phyloP scores from a whole-genome alignment of 2,888 invertebrate genomes.

The Temnothorax unifasciatus region DNA sequence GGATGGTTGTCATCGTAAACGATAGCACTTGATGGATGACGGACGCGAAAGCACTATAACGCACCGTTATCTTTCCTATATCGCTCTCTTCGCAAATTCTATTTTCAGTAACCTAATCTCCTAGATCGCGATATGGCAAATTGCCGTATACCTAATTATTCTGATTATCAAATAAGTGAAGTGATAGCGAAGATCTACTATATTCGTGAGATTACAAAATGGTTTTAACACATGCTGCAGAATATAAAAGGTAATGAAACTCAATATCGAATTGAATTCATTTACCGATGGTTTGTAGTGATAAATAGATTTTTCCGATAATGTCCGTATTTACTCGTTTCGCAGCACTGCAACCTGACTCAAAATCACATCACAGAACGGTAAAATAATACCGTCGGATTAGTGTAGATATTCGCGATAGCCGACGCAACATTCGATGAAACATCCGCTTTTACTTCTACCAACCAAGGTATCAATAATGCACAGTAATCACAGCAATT shows the following conservation, averaged over 20 bases:
- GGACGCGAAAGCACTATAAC: not conserved
- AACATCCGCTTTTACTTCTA: slow-evolving; percentile 24
- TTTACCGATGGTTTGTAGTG: slow-evolving; percentile 3
- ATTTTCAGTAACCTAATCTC: not conserved
- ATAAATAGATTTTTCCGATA: slow-evolving; percentile 28
- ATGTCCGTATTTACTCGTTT: slow-evolving; percentile 14
- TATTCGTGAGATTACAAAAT: not conserved
- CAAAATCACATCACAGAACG: slow-evolving; percentile 10
- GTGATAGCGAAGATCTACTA: not conserved
- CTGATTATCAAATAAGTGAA: not conserved
- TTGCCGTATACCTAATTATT: not conserved
- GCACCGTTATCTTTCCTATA: not conserved
- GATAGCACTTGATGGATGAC: not conserved
- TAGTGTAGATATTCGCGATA: not conserved
- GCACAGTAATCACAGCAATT: not conserved
- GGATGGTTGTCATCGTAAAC: slow-evolving; percentile 3
- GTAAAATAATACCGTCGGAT: slow-evolving; percentile 22
- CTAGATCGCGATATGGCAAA: not conserved
- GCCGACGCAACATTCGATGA: not conserved
- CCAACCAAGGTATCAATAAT: slow-evolving; percentile 10
- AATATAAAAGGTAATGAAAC: slow-evolving; percentile 19
- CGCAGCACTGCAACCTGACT: not conserved
- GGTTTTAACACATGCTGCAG: not conserved
- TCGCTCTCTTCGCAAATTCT: not conserved
- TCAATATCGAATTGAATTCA: slow-evolving; percentile 28